phyloP scores from a whole-genome alignment of 2,797 vertebrate species.

The Ispidina picta region DNA sequence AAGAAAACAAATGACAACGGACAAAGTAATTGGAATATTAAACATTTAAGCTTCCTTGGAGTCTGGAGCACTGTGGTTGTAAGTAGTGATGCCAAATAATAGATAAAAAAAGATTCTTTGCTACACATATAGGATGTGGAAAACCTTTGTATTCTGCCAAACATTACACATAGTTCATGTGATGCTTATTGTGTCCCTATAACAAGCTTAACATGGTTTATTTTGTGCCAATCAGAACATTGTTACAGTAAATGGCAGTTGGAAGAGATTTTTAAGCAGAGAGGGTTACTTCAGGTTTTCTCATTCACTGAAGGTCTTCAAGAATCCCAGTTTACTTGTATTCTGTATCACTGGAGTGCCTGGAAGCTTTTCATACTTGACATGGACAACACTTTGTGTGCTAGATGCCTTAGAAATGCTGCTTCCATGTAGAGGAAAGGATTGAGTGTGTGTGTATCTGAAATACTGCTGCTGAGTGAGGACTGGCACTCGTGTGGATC shows the following conservation, averaged over 20 bases:
- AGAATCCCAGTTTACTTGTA: not conserved
- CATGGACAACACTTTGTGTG: not conserved
- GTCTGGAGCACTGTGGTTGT: not conserved
- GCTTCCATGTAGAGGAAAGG: not conserved
- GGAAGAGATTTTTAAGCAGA: not conserved
- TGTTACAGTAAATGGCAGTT: not conserved
- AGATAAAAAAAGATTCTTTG: not conserved
- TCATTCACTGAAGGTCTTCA: not conserved
- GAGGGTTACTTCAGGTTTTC: not conserved
- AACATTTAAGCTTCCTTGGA: not conserved
- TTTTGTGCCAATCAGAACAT: not conserved
- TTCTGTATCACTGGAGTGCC: not conserved
- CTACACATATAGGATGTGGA: not conserved
- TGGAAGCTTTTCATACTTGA: not conserved
- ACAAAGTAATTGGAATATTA: not conserved
- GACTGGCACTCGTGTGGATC: not conserved
- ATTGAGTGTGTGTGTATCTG: rapidly evolving
- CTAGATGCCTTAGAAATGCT: not conserved
- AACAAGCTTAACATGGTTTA: not conserved
- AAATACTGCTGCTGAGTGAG: not conserved
- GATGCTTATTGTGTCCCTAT: not conserved
- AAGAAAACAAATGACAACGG: no score
- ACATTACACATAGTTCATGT: not conserved
- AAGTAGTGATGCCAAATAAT: not conserved
- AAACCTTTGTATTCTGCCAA: not conserved